Evolutionary conservation across 1,140 invertebrate genomes (phyloP).

Genomic region (Ips nitidus): DNA sequence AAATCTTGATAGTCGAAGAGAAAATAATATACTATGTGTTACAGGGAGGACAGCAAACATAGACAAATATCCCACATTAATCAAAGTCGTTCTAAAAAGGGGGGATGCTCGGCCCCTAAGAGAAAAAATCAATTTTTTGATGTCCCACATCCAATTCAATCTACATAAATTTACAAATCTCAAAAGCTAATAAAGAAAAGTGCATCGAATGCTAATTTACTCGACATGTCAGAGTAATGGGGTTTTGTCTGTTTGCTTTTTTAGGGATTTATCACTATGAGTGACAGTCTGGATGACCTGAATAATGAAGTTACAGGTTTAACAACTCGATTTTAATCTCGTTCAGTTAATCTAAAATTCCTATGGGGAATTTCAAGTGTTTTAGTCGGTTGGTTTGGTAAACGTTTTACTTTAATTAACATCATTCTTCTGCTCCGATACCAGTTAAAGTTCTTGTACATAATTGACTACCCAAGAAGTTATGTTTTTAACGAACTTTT

Average conservation of each 20-base stretch:
- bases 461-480: no score
- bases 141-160: constrained; percentile 22
- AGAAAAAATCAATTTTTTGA: constrained; percentile 6
- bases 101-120: not conserved
- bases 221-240: constrained; percentile 1
- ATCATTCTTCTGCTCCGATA: no score
- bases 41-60: no score
- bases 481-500: no score
- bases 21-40: no score
- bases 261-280: constrained; percentile 4
- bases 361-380: no score
- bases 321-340: no score
- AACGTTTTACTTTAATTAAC: no score
- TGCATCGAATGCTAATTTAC: constrained; percentile 6
- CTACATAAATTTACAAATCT: constrained; percentile 24
- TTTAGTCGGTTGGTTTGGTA: no score
- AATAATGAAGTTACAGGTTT: not conserved
- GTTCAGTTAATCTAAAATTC: no score
- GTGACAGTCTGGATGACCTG: not conserved
- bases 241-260: not conserved
- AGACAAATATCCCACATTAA: not conserved
- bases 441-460: no score
- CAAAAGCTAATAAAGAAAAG: constrained; percentile 21
- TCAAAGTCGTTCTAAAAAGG: not conserved
- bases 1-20: no score